Base-by-base conservation (phyloP, 2,888 invertebrate genomes). In the Melangyna quadrimaculata region DNA sequence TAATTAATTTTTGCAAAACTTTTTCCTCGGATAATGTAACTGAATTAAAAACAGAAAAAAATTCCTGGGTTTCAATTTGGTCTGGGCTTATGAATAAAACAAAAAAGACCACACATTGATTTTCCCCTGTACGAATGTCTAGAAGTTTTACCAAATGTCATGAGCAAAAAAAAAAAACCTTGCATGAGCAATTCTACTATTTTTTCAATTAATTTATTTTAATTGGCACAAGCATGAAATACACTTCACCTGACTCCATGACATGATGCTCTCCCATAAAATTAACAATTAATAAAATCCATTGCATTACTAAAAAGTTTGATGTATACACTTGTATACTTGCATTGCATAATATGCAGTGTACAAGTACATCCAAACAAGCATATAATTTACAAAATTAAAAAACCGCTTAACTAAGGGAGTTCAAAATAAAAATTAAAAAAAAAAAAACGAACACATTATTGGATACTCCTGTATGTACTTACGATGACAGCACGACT, bases 281-380 rank as follows among this genome's bases (percentile, higher is more conserved):
- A 77, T 81, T 77, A 77, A 81, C 63, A 71, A 81, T 77, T 81
- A 81, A 81, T 77, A 65, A 59, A 71, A 81, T 71, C 45, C 80
- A 40, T 71, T 35, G 32, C 61, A 48, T 55, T 53, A 53, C 43
- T 61, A 57, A 70, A 53, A 8, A 59, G 57, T 73, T 67, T 59
- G 22, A 59, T 48, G 45, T 71, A 32, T 45, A 24, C n/a, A 27
- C 14, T n/a, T n/a, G n/a, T 45, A 19, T 45, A 27, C n/a, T 27
- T 14, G 32, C 32, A 35, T 12, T 24, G 2, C 51, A 19, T 8
- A n/a, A 19, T 8, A n/a, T 51, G 9, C 51, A 7, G 0, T 22
- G 12, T 7, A 45, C 7, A 48, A 1, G 7, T 3, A 5, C 29
- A 17, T 17, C 5, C 12, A 14, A 19, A 22, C 24, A 51, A 29